Percentiles rank a stretch among this genome's conserved stretches.
Evolutionary conservation across 2,888 invertebrate species (phyloP).

Genomic region (Pimpla rufipes): DNA sequence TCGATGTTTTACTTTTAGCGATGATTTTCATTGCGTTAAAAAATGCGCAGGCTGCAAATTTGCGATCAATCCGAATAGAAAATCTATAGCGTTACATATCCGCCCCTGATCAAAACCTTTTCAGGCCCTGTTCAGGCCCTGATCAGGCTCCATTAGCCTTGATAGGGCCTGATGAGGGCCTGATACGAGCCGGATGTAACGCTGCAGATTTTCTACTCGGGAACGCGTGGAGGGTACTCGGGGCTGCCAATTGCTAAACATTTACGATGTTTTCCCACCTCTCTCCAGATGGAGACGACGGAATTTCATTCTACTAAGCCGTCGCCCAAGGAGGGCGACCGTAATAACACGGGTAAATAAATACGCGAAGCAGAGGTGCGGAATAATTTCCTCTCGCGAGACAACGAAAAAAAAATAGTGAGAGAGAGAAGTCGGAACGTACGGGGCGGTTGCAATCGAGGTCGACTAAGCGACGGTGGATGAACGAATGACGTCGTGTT

Average conservation of each 20-base stretch:
- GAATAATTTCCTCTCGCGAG: conserved; percentile 8
- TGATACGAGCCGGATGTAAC: too few species aligned
- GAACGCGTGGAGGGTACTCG: neutral
- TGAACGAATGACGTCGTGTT: conserved; percentile 1
- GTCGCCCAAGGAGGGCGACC: neutral
- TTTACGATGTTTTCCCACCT: neutral
- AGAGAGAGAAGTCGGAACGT: neutral
- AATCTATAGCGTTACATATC: too few species aligned
- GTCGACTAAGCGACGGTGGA: neutral
- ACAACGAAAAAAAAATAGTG: neutral
- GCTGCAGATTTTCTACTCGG: too few species aligned
- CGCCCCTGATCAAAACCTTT: too few species aligned
- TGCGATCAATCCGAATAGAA: too few species aligned
- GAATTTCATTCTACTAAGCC: conserved; percentile 17
- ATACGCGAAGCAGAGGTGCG: neutral
- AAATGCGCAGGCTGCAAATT: too few species aligned
- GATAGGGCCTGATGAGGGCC: too few species aligned
- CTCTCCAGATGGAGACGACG: neutral
- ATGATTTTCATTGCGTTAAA: too few species aligned
- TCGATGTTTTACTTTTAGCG: too few species aligned
- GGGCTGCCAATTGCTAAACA: too few species aligned
- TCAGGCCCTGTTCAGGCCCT: too few species aligned
- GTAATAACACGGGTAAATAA: conserved; percentile 17
- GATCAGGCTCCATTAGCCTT: too few species aligned
- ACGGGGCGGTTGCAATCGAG: conserved; percentile 1